Base-by-base conservation (phyloP, 2,888 invertebrate species). In the Meteorus colon region DNA sequence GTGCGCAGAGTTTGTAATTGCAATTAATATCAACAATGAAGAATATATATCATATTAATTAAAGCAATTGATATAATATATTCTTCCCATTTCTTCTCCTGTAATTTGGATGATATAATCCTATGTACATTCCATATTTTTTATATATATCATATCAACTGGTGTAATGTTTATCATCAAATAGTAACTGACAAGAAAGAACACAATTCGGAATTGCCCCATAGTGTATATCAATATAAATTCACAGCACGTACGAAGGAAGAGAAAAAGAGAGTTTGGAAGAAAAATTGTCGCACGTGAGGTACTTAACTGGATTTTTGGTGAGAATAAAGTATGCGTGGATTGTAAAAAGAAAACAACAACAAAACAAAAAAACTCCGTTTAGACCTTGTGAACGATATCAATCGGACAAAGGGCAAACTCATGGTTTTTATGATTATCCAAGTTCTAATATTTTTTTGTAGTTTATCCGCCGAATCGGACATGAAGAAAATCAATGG, bases 281-380 rank as follows among this genome's bases (percentile, higher is more conserved):
- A 66, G 67, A 71, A 65, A 67, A 75, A 75, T 70, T 59, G 66
- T 72, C 31, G 75, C 66, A 75, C 75, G 75, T 75, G 71, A 75
- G 71, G 71, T 24, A 55, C 19, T 55, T 8, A 55, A 19, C 19
- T 4, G n/a, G 10, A 55, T 5, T 55, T 55, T 55, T 8, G 5
- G 19, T 55, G 19, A 24, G 6, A 55, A 71, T 55, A 48, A 63
- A 41, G 55, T 75, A 60, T 59, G 45, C 59, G 51, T 45, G 65
- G 81, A 16, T 83, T 10, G 24, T 24, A 24, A 27, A 48, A 48
- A 51, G 48, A 51, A 65, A 51, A 51, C 24, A 51, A 59, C 55
- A 76, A 48, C n/a, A 24, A 51, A 27, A 31, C 6, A 34, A n/a
- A 6, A 14, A 24, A 67, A 41, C 27, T 37, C 8, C 81, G 62